Evolutionary conservation across 2,797 vertebrate genomes (phyloP), one percentile per base, ranked within the genome.

Genomic region (Setipinna tenuifilis): DNA sequence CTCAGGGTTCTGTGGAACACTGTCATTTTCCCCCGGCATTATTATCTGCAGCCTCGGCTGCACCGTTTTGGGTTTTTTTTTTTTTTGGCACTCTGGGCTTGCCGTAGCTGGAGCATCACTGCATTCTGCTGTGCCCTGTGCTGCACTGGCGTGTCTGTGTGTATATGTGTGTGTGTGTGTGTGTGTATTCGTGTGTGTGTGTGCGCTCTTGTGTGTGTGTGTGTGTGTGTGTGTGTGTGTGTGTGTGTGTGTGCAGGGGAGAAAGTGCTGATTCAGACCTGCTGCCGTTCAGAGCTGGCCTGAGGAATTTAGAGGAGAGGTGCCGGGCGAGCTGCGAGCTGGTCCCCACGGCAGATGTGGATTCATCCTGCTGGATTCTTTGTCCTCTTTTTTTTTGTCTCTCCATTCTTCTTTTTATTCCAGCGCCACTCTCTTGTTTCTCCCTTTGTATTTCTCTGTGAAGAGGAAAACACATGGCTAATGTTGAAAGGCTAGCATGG

Each of bases 251-350:
- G 82, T 82, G 82, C 83, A 85, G 81, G 87, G 83, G 62, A 58
- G 84, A 92, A 93, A 94, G 71, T 41, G 95, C 95, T 95, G 94
- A 96, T 93, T 96, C 93, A 95, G 94, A 85, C 85, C 92, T 86
- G 83, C 92, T 88, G 87, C 91, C 88, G 88, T 90, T 92, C 90
- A 90, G 82, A 86, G 90, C 87, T 85, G 84, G 82, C 86, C 91
- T 90, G 93, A 94, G 93, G 94, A 93, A 95, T 94, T 91, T 93
- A 85, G 92, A 92, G 92, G 92, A 84, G 93, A 93, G 91, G 91
- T 93, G 93, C 91, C 91, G 94, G 85, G 92, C 93, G 92, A 14
- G 92, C 88, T 92, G 92, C 93, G 92, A 14, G 92, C 88, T 92
- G 91, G 14, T 78, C 71, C 75, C 54, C 89, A 85, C 88, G 88